Conservation (phyloP, 2,797 vertebrate genomes). For the Aplochiton taeniatus region DNA sequence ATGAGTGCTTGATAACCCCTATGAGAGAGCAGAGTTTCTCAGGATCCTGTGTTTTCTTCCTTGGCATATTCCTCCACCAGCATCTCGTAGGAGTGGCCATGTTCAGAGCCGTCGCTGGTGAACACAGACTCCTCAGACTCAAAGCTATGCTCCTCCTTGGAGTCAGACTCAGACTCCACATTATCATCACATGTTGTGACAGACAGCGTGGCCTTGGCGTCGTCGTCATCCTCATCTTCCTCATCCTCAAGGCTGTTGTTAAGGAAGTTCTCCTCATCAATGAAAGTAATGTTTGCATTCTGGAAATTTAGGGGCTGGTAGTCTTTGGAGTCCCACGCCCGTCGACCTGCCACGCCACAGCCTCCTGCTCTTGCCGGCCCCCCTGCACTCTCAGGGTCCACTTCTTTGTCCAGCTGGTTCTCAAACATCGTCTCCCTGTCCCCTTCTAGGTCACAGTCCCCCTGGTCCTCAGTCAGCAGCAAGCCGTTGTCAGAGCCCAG, state of each 20-base stretch:
- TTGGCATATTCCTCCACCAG: slow-evolving; percentile 90
- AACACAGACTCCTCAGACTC: slow-evolving; percentile 88
- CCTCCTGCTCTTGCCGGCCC: slow-evolving; percentile 27
- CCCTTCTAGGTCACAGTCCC: slow-evolving; percentile 67
- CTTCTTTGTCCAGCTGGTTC: slow-evolving; percentile 94
- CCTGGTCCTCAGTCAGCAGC: slow-evolving; percentile 75
- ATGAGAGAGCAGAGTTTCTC: slow-evolving; percentile 60
- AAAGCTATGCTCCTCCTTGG: slow-evolving; percentile 81
- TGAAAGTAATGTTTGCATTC: slow-evolving; percentile 88
- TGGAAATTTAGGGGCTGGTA: slow-evolving; percentile 85
- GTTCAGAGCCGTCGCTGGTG: slow-evolving; percentile 82
- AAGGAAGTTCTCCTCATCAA: slow-evolving; percentile 80
- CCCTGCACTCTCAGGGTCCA: slow-evolving; percentile 70
- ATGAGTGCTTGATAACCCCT: too few species aligned
- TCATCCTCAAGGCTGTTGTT: slow-evolving; percentile 69
- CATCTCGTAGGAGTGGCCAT: slow-evolving; percentile 87
- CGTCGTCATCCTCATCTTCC: slow-evolving; percentile 35
- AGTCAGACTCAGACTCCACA: slow-evolving; percentile 78
- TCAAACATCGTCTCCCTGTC: slow-evolving; percentile 70
- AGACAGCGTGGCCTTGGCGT: slow-evolving; percentile 72
- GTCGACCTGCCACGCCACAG: slow-evolving; percentile 49
- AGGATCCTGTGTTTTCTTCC: slow-evolving; percentile 79
- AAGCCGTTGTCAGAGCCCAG: slow-evolving; percentile 82
- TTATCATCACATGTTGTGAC: slow-evolving; percentile 78
- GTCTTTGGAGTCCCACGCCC: slow-evolving; percentile 85